phyloP scores from a whole-genome alignment of 2,888 invertebrate genomes.

The Frankliniella fusca region DNA sequence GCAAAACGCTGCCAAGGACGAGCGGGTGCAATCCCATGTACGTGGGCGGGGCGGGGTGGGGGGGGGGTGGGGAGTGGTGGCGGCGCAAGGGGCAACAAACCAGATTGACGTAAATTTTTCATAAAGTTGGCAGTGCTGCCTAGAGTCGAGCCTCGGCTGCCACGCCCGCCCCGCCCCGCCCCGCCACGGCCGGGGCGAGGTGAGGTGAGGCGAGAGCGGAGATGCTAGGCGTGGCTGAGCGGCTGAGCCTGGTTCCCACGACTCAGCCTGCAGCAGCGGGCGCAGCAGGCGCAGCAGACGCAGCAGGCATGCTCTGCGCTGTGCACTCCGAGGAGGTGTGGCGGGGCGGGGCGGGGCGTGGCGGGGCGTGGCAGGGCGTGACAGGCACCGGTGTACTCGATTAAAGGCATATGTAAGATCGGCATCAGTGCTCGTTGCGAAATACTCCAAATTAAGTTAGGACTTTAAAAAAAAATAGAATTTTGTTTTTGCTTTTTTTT shows the following conservation, averaged over 20 bases:
- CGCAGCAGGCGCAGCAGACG: too few relatives aligned
- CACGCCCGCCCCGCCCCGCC: neutral
- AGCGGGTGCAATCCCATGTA: too few relatives aligned
- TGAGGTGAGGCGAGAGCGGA: too few relatives aligned
- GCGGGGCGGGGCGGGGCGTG: neutral
- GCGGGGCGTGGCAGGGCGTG: neutral
- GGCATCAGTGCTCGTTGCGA: neutral
- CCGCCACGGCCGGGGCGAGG: neutral
- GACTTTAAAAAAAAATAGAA: neutral
- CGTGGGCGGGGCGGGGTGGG: too few relatives aligned
- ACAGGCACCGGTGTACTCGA: neutral
- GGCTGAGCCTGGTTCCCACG: neutral
- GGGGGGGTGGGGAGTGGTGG: too few relatives aligned
- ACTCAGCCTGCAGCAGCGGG: neutral
- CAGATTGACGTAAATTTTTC: neutral
- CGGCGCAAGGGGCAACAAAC: too few relatives aligned
- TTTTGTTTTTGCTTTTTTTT: too few relatives aligned
- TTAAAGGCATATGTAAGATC: neutral
- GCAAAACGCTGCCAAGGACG: too few relatives aligned
- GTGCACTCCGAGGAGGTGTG: slow-evolving; percentile 1
- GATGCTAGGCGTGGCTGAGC: too few relatives aligned
- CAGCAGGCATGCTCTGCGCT: neutral
- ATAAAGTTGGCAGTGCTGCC: neutral
- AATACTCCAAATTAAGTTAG: neutral
- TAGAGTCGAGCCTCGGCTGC: neutral